These are phyloP conservation scores for Cheilinus undulatus DNA, from an alignment of 2,113 vertebrate species.

Conservation along the genomic window DNA sequence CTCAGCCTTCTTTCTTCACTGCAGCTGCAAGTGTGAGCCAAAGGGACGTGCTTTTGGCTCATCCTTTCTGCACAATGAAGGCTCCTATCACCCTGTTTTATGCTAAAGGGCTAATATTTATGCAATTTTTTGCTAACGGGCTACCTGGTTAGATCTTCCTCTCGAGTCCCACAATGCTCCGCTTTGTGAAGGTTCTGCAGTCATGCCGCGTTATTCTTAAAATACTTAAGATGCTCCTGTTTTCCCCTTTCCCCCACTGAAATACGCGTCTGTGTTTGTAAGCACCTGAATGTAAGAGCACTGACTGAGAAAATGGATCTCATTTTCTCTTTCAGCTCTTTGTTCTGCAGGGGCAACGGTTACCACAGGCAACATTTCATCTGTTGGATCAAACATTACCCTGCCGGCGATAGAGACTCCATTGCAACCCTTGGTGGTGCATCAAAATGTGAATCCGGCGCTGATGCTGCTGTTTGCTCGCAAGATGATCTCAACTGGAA, in stretches of 20 bases:
- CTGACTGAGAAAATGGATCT: conserved; percentile 53
- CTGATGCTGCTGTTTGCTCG: conserved; percentile 47
- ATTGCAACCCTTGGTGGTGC: conserved; percentile 30
- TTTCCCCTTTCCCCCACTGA: conserved; percentile 50
- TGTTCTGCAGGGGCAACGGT: conserved; percentile 58
- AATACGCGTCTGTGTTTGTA: conserved; percentile 57
- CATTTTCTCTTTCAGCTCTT: conserved; percentile 62
- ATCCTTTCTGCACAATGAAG: conserved; percentile 37
- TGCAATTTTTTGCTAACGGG: conserved; percentile 32
- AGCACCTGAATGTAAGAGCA: conserved; percentile 52
- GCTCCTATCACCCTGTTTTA: conserved; percentile 15
- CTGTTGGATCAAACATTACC: conserved; percentile 49
- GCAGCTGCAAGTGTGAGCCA: conserved; percentile 30
- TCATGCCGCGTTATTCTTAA: conserved; percentile 57
- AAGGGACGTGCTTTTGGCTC: conserved; percentile 21
- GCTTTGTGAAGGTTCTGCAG: conserved; percentile 53
- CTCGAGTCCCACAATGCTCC: conserved; percentile 41
- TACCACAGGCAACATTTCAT: conserved; percentile 48
- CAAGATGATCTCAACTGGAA: conserved; percentile 55
- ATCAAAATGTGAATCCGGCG: conserved; percentile 48
- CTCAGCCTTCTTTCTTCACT: conserved; percentile 33
- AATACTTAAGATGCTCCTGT: conserved; percentile 57
- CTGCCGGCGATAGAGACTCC: conserved; percentile 20
- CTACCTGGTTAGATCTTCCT: conserved; percentile 41
- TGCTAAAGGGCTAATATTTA: not conserved